phyloP scores from a whole-genome alignment of 1,140 invertebrate species.

The Cyrtorhinus lividipennis region DNA sequence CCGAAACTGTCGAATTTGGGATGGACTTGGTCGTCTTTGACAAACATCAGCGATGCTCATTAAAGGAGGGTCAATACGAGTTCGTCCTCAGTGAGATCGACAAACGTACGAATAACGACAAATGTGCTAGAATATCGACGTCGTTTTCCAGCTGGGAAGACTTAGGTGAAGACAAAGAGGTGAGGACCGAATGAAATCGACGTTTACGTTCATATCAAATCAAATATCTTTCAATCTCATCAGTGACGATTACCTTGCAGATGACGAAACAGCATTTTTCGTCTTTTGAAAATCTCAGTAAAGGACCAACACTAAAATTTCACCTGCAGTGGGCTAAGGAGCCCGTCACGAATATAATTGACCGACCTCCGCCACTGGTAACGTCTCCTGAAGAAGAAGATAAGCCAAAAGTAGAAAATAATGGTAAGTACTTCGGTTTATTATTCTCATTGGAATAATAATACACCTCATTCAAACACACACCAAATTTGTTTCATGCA shows the following conservation, averaged over 20 bases:
- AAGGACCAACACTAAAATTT: constrained; percentile 68
- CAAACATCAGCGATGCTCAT: constrained; percentile 68
- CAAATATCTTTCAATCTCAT: constrained; percentile 2
- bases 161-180: constrained; percentile 51
- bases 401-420: constrained; percentile 1
- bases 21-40: constrained; percentile 82
- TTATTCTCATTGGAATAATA: neutral
- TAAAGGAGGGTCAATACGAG: constrained; percentile 82
- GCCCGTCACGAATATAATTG: constrained; percentile 50
- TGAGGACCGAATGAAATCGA: too few relatives aligned
- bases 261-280: constrained; percentile 13
- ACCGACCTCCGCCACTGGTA: constrained; percentile 40
- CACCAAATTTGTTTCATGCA: too few relatives aligned
- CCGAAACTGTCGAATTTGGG: constrained; percentile 54
- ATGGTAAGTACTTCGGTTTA: neutral
- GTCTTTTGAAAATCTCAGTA: constrained; percentile 21
- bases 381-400: constrained; percentile 12
- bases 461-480: too few relatives aligned
- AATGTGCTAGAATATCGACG: constrained; percentile 41
- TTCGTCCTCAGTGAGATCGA: constrained; percentile 60
- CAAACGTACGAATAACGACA: constrained; percentile 31
- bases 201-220: too few relatives aligned
- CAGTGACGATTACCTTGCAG: neutral
- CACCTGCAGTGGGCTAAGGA: constrained; percentile 67
- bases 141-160: constrained; percentile 60